Evolutionary conservation across 2,888 invertebrate genomes (phyloP), one percentile per base, ranked within the genome.

Genomic region (Mimachlamys varia): DNA sequence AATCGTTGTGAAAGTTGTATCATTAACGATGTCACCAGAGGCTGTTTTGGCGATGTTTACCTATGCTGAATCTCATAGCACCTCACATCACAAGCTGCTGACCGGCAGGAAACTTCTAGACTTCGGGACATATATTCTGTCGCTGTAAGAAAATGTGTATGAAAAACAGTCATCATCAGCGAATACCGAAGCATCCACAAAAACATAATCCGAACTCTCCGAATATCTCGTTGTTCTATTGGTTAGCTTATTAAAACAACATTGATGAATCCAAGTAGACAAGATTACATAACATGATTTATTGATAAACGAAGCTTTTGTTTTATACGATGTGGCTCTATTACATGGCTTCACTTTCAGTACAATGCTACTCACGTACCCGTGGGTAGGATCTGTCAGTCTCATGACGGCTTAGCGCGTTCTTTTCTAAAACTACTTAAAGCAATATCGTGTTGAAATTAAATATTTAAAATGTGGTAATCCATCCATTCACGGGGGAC

Each of bases 391-490:
- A 62, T 19, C 62, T 62, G 62, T n/a, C 62, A 62, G 33, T 33
- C 33, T 33, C 27, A 33, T 7, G 22, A 76, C 7, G 1, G 13
- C 76, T 33, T 33, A 15, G 1, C 13, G 76, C 0, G 13, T 76
- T 33, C 27, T 27, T 76, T 76, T 76, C 33, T 33, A 2, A 33
- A 76, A 33, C n/a, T 12, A 27, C 0, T 12, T 76, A 76, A 76
- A 76, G 33, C 76, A 76, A 76, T 76, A 17, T 33, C 76, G 76
- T 33, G 33, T 76, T 76, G 27, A 33, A 0, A 76, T 76, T 76
- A 33, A 76, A 76, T 76, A 76, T 76, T 76, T 76, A 76, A 76
- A 76, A 76, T 58, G n/a, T 58, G 58, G 19, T 58, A 58, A 58
- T 76, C 33, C 76, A 76, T 76, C 5, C 12, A 76, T 33, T 76